Evolutionary conservation across 2,888 invertebrate species (phyloP), one percentile per base, ranked within the genome.

Genomic region (Cataglyphis rosenhaueri): DNA sequence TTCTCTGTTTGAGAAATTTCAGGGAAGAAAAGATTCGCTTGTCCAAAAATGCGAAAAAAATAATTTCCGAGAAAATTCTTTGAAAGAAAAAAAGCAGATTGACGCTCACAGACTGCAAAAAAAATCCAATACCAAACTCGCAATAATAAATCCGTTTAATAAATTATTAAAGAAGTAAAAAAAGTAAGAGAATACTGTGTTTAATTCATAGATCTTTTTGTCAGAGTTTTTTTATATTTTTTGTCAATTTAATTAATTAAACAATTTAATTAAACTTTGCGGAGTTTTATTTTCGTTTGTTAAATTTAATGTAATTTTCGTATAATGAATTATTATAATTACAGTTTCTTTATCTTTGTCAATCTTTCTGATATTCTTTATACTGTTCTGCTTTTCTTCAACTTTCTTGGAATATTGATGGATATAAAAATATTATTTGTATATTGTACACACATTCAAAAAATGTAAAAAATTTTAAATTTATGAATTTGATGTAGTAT

Each of bases 351-450:
- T 38, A 65, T 21, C 29, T 6, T 5, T 52, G 59, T 78, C 55
- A 59, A 55, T 55, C 66, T 59, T 32, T 29, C 18, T 32, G 78
- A 48, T 44, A 44, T 70, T 79, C 32, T 70, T 44, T 44, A 25
- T 61, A 25, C 21, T 32, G 18, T 59, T 70, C 71, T 59, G 32
- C 9, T 32, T 71, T 71, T 70, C 59, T 71, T 70, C 59, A n/a
- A 44, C 25, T 48, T 59, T 48, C 61, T 59, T 25, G 70, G 15
- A 59, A 57, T 18, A 25, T 61, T 25, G 8, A 12, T 59, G 41
- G 32, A 35, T 79, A 66, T 44, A 66, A 57, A 66, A 66, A 48
- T n/a, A 55, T 79, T 79, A 71, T 25, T 70, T 70, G 10, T 78
- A 61, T 25, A 78, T 70, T 57, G 32, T 32, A 76, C 12, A 41